phyloP scores from a whole-genome alignment of 2,888 invertebrate species.

The Drosophila emarginata region DNA sequence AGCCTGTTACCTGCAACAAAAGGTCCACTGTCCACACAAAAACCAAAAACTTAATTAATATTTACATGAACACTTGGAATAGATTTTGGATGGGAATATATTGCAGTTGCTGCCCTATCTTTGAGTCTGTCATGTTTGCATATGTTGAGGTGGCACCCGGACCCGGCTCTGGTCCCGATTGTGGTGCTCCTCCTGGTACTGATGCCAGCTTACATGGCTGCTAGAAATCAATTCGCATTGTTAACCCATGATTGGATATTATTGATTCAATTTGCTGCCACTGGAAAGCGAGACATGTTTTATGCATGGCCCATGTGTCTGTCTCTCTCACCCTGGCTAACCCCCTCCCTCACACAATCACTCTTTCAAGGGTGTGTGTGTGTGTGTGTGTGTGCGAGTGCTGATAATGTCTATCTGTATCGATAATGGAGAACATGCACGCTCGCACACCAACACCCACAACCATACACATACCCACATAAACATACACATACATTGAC shows the following conservation, averaged over 20 bases:
- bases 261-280: constrained; percentile 79
- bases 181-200: background rate
- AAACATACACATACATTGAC: constrained; percentile 16
- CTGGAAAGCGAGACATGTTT: constrained; percentile 69
- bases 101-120: constrained; percentile 46
- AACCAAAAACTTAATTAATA: constrained; percentile 72
- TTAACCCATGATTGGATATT: constrained; percentile 80
- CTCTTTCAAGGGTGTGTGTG: background rate
- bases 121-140: constrained; percentile 59
- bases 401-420: constrained; percentile 64
- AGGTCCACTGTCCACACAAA: constrained; percentile 28
- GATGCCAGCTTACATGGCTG: constrained; percentile 54
- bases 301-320: constrained; percentile 59
- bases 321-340: constrained; percentile 3
- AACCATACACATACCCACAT: constrained; percentile 16
- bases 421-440: constrained; percentile 68
- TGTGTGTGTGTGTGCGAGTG: constrained; percentile 40
- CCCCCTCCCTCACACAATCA: background rate
- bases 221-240: constrained; percentile 79
- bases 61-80: constrained; percentile 63
- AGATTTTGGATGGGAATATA: constrained; percentile 22
- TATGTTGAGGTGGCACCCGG: constrained; percentile 34
- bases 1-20: constrained; percentile 48
- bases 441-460: constrained; percentile 41
- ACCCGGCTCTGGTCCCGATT: background rate